Percentiles rank a stretch among this genome's conserved stretches.
Evolutionary conservation across 2,888 invertebrate species (phyloP).

Genomic region (Scaptomyza parva): DNA sequence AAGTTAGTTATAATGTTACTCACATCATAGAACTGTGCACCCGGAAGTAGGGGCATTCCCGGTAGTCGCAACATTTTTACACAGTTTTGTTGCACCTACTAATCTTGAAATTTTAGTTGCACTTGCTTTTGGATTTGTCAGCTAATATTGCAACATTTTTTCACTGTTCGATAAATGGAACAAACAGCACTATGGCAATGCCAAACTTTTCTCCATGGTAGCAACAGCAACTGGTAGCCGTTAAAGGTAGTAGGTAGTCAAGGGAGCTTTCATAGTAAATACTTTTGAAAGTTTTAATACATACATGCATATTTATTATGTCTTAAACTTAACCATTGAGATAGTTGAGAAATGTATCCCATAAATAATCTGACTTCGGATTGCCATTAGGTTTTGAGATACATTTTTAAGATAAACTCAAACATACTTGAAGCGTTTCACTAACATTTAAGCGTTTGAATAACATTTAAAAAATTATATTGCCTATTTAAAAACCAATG

Average conservation of each 20-base stretch:
- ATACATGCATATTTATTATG: conserved; percentile 2
- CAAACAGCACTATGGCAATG: conserved; percentile 75
- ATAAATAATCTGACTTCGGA: conserved; percentile 25
- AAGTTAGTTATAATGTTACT: conserved; percentile 77
- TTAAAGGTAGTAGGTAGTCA: conserved; percentile 39
- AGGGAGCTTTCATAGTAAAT: conserved; percentile 9
- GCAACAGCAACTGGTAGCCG: conserved; percentile 63
- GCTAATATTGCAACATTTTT: conserved; percentile 60
- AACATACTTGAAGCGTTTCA: conserved; percentile 13
- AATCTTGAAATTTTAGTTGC: conserved; percentile 23
- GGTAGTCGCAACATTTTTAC: conserved; percentile 87
- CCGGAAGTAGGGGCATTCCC: conserved; percentile 90
- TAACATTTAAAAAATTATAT: conserved; percentile 59
- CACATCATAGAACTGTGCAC: conserved; percentile 89
- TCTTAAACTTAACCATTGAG: conserved; percentile 2
- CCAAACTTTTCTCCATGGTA: conserved; percentile 59
- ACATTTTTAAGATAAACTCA: conserved; percentile 38
- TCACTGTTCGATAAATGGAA: conserved; percentile 72
- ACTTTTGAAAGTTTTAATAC: not conserved
- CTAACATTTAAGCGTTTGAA: conserved; percentile 32
- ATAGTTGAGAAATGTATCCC: not conserved
- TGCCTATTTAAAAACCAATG: conserved; percentile 60
- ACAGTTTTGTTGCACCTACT: conserved; percentile 12
- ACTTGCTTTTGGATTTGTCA: conserved; percentile 33
- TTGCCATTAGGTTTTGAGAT: conserved; percentile 39